Percentiles rank a stretch among this genome's conserved stretches.
phyloP scores from a whole-genome alignment of 2,113 vertebrate genomes.

The Willisornis vidua region DNA sequence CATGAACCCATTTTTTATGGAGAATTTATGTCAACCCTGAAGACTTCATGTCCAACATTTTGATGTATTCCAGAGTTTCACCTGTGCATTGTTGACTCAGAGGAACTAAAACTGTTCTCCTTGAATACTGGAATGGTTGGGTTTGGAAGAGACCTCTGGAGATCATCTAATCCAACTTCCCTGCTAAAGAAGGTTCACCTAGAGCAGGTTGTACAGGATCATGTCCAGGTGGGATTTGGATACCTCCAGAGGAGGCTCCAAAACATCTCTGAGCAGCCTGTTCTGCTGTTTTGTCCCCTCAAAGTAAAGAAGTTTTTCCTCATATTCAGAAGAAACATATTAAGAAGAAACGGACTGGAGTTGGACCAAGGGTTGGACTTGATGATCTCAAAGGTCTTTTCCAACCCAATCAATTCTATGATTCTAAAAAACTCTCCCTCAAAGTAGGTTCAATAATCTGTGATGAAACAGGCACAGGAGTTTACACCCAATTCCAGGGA shows the following conservation, averaged over 20 bases:
- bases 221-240: background rate
- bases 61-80: background rate
- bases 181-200: background rate
- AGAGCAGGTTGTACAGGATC: background rate
- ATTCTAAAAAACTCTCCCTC: background rate
- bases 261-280: rapidly evolving
- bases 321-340: background rate
- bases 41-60: background rate
- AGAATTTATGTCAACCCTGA: background rate
- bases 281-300: background rate
- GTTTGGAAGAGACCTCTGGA: background rate
- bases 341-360: no score
- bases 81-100: background rate
- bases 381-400: no score
- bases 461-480: background rate
- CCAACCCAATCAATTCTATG: no score
- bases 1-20: background rate
- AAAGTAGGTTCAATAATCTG: background rate
- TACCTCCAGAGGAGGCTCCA: background rate
- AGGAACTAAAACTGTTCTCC: background rate
- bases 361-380: no score
- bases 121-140: rapidly evolving
- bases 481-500: background rate
- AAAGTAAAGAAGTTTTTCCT: background rate
- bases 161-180: background rate